A percentile compares a stretch with the other conserved stretches of the same genome.
Conservation (phyloP, 2,113 vertebrate genomes). For the Odocoileus hemionus region DNA sequence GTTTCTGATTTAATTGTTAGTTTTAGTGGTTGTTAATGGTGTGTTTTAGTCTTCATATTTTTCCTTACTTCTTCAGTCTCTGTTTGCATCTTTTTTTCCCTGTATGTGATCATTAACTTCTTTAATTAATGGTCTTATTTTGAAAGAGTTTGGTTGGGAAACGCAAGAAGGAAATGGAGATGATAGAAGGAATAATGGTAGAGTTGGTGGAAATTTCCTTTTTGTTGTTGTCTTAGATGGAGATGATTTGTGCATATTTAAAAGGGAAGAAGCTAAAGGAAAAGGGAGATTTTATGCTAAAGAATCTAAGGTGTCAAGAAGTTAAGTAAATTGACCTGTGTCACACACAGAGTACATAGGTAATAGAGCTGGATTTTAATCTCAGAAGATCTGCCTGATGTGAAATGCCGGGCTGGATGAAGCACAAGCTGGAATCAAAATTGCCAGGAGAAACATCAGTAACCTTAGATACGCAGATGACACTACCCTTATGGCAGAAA, state of each 20-base stretch:
- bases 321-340: neutral
- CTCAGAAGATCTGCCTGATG: neutral
- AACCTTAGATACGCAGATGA: neutral
- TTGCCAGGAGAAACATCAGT: neutral
- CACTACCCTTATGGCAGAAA: neutral
- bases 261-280: neutral
- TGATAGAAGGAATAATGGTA: neutral
- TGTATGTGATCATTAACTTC: neutral
- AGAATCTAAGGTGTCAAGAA: neutral
- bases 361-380: neutral
- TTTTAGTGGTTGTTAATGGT: neutral
- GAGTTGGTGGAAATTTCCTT: neutral
- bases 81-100: neutral
- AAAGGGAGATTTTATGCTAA: neutral
- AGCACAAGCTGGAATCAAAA: neutral
- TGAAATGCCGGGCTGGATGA: neutral
- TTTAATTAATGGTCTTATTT: neutral
- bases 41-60: neutral
- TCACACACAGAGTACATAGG: neutral
- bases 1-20: neutral
- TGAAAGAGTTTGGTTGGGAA: neutral
- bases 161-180: neutral
- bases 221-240: neutral
- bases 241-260: neutral
- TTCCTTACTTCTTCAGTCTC: neutral